A percentile compares a stretch with the other conserved stretches of the same genome.
These are phyloP conservation scores for Wasmannia auropunctata DNA, from an alignment of 1,140 invertebrate species.

Conservation along the genomic window DNA sequence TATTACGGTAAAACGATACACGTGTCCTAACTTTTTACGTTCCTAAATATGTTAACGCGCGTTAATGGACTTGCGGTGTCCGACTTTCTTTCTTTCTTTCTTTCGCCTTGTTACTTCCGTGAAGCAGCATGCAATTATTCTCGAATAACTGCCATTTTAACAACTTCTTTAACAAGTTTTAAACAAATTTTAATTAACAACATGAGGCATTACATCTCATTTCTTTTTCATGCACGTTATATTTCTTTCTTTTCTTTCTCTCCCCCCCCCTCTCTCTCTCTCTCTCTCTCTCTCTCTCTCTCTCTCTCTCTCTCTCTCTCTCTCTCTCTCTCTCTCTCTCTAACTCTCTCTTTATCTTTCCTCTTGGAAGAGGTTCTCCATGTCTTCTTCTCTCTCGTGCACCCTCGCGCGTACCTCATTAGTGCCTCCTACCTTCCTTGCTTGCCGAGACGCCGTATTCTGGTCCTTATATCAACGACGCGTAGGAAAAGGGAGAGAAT, in stretches of 20 bases:
- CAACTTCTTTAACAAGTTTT: background rate
- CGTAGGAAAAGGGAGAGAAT: constrained; percentile 74
- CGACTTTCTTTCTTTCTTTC: background rate
- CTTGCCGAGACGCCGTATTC: constrained; percentile 66
- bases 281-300: constrained; percentile 40
- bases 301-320: constrained; percentile 62
- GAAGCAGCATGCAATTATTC: background rate
- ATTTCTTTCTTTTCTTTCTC: background rate
- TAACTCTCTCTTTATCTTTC: background rate
- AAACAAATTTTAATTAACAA: background rate
- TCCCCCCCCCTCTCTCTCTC: constrained; percentile 71
- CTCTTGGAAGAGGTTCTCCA: constrained; percentile 12
- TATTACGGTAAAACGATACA: constrained; percentile 16
- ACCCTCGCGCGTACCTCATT: constrained; percentile 78
- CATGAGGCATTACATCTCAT: background rate
- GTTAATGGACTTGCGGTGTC: constrained; percentile 37
- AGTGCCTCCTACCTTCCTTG: constrained; percentile 80
- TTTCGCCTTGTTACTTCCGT: background rate
- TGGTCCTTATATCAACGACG: constrained; percentile 72
- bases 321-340: constrained; percentile 43
- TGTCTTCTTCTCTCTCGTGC: constrained; percentile 28
- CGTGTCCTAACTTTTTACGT: background rate
- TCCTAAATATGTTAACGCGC: constrained; percentile 7
- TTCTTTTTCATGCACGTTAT: background rate
- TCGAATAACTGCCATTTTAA: background rate